Evolutionary conservation across 2,113 vertebrate genomes (phyloP).

Genomic region (Rhabdomys dilectus): DNA sequence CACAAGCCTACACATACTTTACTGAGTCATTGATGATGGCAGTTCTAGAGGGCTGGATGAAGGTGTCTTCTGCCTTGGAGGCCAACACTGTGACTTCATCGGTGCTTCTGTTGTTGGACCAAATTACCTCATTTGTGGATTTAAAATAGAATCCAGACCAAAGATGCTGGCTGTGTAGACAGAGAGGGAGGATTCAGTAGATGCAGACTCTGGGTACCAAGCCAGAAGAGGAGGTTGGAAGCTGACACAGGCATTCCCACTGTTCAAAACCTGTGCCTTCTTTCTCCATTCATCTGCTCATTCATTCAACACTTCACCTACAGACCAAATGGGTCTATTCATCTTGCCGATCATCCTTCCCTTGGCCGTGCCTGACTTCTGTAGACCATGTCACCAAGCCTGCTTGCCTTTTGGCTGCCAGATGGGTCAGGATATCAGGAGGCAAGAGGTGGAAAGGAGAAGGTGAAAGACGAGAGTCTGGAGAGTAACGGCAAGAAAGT

Average conservation of each 20-base stretch:
- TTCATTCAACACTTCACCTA: neutral
- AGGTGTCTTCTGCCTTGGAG: constrained; percentile 18
- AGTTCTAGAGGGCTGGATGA: neutral
- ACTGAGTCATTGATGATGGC: neutral
- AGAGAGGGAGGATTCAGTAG: neutral
- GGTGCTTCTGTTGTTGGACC: constrained; percentile 63
- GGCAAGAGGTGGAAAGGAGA: neutral
- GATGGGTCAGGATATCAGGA: neutral
- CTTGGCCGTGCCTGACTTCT: neutral
- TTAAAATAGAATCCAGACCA: constrained; percentile 45
- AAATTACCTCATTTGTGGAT: constrained; percentile 32
- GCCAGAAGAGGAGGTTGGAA: constrained; percentile 1
- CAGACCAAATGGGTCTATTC: neutral
- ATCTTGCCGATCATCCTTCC: too few species aligned
- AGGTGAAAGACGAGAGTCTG: neutral
- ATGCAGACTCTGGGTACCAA: neutral
- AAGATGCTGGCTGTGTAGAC: neutral
- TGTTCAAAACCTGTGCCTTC: neutral
- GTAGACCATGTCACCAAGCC: neutral
- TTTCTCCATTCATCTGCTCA: neutral
- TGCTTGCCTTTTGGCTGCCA: neutral
- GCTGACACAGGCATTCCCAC: neutral
- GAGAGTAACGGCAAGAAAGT: neutral
- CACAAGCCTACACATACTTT: neutral
- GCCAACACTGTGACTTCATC: constrained; percentile 59